Evolutionary conservation across 2,888 invertebrate species (phyloP).

Genomic region (Ectemnius continuus): DNA sequence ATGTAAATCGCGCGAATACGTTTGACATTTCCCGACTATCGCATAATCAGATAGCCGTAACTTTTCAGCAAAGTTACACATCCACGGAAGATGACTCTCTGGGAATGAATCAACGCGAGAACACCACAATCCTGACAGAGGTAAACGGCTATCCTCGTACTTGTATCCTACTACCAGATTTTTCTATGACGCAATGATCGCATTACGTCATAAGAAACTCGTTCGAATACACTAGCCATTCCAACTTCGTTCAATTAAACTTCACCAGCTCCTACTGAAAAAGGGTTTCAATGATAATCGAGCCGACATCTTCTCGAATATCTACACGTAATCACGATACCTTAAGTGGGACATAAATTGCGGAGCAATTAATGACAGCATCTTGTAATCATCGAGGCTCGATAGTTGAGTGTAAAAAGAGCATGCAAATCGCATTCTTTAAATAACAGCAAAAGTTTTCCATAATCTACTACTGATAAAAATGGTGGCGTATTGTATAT

Average conservation of each 20-base stretch:
- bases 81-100: not conserved
- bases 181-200: not conserved
- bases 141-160: not conserved
- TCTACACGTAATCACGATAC: too few species aligned
- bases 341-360: too few species aligned
- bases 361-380: too few species aligned
- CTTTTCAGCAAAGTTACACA: not conserved
- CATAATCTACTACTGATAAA: too few species aligned
- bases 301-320: too few species aligned
- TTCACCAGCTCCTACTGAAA: not conserved
- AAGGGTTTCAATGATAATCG: not conserved
- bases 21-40: not conserved
- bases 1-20: not conserved
- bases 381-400: too few species aligned
- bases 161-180: conserved; percentile 1
- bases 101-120: not conserved
- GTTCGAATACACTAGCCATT: not conserved
- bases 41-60: not conserved
- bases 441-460: too few species aligned
- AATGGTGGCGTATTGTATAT: too few species aligned
- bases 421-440: too few species aligned
- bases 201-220: not conserved
- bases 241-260: not conserved
- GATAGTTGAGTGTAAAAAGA: too few species aligned
- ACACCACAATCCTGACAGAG: too few species aligned